phyloP scores from a whole-genome alignment of 1,140 invertebrate genomes.

The Drosophila elegans region DNA sequence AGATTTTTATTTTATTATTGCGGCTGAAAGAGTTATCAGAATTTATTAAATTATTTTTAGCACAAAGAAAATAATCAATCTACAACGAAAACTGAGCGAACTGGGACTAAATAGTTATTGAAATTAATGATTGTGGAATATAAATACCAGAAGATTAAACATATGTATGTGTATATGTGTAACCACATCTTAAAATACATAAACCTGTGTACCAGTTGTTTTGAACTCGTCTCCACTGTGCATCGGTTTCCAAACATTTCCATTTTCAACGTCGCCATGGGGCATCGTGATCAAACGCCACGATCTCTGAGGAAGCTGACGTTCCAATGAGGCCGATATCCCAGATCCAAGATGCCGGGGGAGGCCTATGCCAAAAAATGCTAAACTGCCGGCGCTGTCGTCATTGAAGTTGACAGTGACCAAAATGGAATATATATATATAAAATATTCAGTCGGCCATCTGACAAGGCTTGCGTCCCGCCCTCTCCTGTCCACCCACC shows the following conservation, averaged over 20 bases:
- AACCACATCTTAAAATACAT: too few relatives aligned
- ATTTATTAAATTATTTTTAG: slow-evolving; percentile 16
- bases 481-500: slow-evolving; percentile 28
- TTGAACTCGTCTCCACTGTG: slow-evolving; percentile 41
- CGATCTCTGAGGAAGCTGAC: slow-evolving; percentile 63
- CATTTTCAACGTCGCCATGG: slow-evolving; percentile 64
- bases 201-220: slow-evolving; percentile 6
- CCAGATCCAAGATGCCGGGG: slow-evolving; percentile 25
- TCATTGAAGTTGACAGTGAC: slow-evolving; percentile 46
- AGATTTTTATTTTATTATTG: slow-evolving; percentile 14
- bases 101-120: too few relatives aligned
- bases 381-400: slow-evolving; percentile 28
- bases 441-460: slow-evolving; percentile 35
- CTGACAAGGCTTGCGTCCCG: slow-evolving; percentile 49
- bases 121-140: too few relatives aligned
- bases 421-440: slow-evolving; percentile 5
- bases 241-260: slow-evolving; percentile 62
- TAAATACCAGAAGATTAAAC: too few relatives aligned
- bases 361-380: slow-evolving; percentile 20
- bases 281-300: slow-evolving; percentile 74
- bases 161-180: too few relatives aligned
- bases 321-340: slow-evolving; percentile 48
- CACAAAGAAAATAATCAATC: not conserved
- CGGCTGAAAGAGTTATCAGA: not conserved
- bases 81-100: too few relatives aligned